These are phyloP conservation scores for Equus quagga DNA, from an alignment of 2,113 vertebrate genomes.

Conservation along the genomic window DNA sequence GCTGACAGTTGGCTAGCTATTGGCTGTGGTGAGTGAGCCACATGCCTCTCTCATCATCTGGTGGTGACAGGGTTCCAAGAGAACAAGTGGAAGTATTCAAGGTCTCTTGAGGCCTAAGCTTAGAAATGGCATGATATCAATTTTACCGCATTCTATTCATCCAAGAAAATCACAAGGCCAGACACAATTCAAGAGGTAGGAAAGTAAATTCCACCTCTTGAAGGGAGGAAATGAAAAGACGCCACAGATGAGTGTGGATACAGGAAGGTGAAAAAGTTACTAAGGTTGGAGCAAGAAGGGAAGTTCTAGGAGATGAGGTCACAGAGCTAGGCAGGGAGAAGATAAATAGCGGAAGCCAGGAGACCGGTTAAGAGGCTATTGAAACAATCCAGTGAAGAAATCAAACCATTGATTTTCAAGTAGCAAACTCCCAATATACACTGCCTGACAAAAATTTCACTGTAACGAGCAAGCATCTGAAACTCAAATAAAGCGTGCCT, in stretches of 20 bases:
- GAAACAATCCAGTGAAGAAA: constrained; percentile 25
- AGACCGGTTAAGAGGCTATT: constrained; percentile 10
- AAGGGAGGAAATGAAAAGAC: background rate
- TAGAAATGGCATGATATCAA: background rate
- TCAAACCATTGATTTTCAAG: constrained; percentile 52
- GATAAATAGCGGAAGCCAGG: background rate
- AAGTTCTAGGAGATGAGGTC: background rate
- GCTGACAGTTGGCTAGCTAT: background rate
- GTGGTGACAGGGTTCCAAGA: background rate
- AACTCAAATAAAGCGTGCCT: background rate
- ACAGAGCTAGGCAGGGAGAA: background rate
- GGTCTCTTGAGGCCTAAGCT: background rate
- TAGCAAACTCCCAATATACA: background rate
- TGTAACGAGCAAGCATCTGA: background rate
- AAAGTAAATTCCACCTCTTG: constrained; percentile 1
- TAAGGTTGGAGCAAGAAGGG: background rate
- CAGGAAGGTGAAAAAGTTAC: background rate
- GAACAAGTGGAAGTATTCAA: background rate
- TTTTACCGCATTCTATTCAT: constrained; percentile 4
- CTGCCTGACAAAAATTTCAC: background rate
- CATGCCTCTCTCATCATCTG: background rate
- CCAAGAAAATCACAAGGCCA: constrained; percentile 15
- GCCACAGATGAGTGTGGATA: background rate
- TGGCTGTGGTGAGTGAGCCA: background rate
- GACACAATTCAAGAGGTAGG: background rate